Conservation (phyloP, 1,140 invertebrate genomes). For the Drosophila burlai region DNA sequence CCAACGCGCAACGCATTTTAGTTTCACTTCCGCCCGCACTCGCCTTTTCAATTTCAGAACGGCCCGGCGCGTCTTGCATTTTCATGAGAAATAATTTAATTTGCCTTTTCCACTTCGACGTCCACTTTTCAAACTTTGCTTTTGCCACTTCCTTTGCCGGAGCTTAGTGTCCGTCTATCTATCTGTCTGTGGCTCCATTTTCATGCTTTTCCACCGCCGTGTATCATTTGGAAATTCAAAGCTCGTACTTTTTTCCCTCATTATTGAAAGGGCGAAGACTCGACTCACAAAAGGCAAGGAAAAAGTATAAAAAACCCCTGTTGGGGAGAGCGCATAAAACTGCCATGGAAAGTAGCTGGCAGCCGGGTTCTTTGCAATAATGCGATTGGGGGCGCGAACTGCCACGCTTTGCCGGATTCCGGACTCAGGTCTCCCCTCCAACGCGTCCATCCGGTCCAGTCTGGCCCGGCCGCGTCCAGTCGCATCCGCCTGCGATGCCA, state of each 20-base stretch:
- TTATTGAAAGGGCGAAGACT: slow-evolving; percentile 62
- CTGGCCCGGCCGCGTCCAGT: slow-evolving; percentile 14
- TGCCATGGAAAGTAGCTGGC: slow-evolving; percentile 66
- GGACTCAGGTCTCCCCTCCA: background rate
- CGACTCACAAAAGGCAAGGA: slow-evolving; percentile 10
- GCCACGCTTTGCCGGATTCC: slow-evolving; percentile 43
- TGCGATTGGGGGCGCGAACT: slow-evolving; percentile 60
- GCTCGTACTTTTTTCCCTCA: slow-evolving; percentile 69
- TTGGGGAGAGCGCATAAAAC: slow-evolving; percentile 58
- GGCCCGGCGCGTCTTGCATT: slow-evolving; percentile 51
- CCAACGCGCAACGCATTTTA: slow-evolving; percentile 69
- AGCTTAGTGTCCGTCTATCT: slow-evolving; percentile 56
- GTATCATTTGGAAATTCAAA: slow-evolving; percentile 75
- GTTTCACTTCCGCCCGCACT: slow-evolving; percentile 69
- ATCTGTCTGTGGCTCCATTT: slow-evolving; percentile 25
- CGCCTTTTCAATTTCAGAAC: slow-evolving; percentile 57
- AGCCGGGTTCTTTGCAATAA: slow-evolving; percentile 53
- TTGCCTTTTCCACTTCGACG: slow-evolving; percentile 78
- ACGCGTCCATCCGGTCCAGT: slow-evolving; percentile 3
- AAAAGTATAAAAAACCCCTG: slow-evolving; percentile 17
- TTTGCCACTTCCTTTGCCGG: slow-evolving; percentile 61
- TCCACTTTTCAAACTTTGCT: slow-evolving; percentile 77
- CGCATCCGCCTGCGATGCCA: slow-evolving; percentile 18
- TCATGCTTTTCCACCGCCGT: slow-evolving; percentile 26
- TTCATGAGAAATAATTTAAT: slow-evolving; percentile 79